Conservation (phyloP, 2,113 vertebrate species). For the Callospermophilus lateralis region DNA sequence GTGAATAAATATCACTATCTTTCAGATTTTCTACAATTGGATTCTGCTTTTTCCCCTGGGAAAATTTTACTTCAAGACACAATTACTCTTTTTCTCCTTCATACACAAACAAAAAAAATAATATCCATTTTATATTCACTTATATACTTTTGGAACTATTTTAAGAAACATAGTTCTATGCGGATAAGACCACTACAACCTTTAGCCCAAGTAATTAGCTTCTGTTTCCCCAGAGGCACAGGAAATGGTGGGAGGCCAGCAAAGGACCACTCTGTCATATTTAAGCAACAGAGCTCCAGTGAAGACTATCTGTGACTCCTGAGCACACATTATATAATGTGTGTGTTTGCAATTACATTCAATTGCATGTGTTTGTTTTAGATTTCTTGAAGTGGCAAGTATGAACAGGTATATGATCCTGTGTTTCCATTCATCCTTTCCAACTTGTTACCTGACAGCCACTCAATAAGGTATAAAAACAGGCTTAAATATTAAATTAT, state of each 20-base stretch:
- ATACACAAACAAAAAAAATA: not conserved
- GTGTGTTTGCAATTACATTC: not conserved
- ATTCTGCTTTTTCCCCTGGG: not conserved
- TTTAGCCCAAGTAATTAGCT: not conserved
- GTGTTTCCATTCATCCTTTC: not conserved
- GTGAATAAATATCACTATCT: not conserved
- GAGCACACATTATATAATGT: not conserved
- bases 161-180: not conserved
- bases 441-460: not conserved
- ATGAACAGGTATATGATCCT: not conserved
- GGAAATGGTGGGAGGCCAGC: not conserved
- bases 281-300: not conserved
- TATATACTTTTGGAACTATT: not conserved
- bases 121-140: constrained; percentile 12
- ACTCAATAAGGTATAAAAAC: not conserved
- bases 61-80: not conserved
- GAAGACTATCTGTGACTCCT: not conserved
- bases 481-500: not conserved
- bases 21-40: not conserved
- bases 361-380: not conserved
- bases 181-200: not conserved
- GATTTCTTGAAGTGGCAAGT: not conserved
- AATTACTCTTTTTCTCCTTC: not conserved
- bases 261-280: not conserved
- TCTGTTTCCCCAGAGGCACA: fast-evolving